A percentile compares a stretch with the other conserved stretches of the same genome.
Evolutionary conservation across 64 coral and sea anemone species (phyloP).

Genomic region (Porites lutea): DNA sequence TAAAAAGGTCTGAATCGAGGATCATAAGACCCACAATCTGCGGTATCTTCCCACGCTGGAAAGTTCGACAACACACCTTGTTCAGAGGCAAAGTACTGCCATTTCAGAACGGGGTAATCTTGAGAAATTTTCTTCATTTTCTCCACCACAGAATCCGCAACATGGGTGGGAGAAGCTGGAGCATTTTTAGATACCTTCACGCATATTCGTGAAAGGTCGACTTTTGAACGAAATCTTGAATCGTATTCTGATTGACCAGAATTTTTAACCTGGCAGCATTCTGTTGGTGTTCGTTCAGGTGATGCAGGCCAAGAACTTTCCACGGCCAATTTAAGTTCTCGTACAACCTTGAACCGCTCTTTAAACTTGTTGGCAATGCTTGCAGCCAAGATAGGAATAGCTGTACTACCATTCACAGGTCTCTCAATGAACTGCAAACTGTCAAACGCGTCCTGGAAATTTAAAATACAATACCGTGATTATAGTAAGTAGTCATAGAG

Average conservation of each 20-base stretch:
- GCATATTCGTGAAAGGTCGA: conserved; percentile 20
- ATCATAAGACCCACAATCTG: conserved; percentile 59
- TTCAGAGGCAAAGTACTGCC: conserved; percentile 72
- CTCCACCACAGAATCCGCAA: not conserved
- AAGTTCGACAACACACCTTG: conserved; percentile 15
- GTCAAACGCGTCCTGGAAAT: no score
- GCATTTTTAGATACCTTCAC: not conserved
- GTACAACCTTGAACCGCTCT: not conserved
- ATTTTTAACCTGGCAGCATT: conserved; percentile 42
- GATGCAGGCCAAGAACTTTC: conserved; percentile 8
- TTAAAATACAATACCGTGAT: no score
- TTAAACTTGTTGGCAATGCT: conserved; percentile 31
- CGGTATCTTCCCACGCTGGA: conserved; percentile 5
- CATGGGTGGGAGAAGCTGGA: not conserved
- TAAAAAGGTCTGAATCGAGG: conserved; percentile 70
- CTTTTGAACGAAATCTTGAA: conserved; percentile 51
- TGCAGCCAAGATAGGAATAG: no score
- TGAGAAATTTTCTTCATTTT: conserved; percentile 40
- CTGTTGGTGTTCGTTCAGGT: not conserved
- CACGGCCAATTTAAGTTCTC: conserved; percentile 16
- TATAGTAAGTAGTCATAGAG: no score
- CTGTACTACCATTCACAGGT: no score
- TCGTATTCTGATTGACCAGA: conserved; percentile 8
- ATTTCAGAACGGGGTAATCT: conserved; percentile 13
- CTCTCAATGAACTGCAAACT: no score